Percentiles rank a stretch among this genome's conserved stretches.
Conservation (phyloP, 2,888 invertebrate species). For the Clanis bilineata region DNA sequence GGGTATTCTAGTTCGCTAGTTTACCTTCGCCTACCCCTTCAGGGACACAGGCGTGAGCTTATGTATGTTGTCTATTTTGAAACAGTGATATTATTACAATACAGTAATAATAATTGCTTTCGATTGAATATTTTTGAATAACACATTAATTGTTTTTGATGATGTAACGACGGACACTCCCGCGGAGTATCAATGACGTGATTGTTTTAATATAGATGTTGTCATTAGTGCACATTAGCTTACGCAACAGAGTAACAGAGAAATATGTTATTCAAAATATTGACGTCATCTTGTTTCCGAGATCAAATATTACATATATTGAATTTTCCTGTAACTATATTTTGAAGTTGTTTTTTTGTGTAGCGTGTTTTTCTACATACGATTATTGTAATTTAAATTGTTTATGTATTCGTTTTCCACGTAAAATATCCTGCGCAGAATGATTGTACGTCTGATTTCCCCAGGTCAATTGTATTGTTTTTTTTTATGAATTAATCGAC, state of each 20-base stretch:
- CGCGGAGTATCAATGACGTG: neutral
- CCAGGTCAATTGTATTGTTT: neutral
- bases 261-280: neutral
- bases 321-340: neutral
- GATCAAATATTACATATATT: no score
- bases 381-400: neutral
- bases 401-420: neutral
- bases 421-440: neutral
- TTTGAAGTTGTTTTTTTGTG: neutral
- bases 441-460: neutral
- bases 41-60: no score
- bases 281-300: neutral
- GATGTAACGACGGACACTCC: neutral
- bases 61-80: no score
- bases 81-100: no score
- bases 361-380: neutral
- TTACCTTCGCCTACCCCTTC: no score
- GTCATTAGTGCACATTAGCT: neutral
- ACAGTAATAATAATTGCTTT: no score
- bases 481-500: no score
- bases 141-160: neutral
- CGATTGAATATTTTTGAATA: neutral
- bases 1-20: no score
- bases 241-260: neutral
- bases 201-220: neutral